Conservation (phyloP, 2,888 invertebrate genomes). For the Hemaris fuciformis region DNA sequence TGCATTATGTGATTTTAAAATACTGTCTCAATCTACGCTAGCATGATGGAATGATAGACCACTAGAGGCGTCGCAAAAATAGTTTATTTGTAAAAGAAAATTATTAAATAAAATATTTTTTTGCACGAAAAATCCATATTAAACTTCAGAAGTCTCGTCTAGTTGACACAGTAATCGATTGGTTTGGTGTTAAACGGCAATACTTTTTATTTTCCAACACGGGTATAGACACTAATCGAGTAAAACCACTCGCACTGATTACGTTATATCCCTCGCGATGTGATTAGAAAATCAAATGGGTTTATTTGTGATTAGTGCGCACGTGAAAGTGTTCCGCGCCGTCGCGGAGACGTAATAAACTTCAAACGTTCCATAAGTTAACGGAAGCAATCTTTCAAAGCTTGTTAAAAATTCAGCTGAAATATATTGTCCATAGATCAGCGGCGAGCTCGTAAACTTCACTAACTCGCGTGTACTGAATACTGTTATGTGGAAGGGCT, state of each 20-base stretch:
- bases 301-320: background rate
- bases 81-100: no score
- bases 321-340: background rate
- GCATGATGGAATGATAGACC: no score
- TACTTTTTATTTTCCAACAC: no score
- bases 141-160: no score
- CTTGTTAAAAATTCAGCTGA: conserved; percentile 7
- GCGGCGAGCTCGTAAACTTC: background rate
- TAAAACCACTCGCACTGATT: background rate
- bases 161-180: no score
- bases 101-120: no score
- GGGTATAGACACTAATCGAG: background rate
- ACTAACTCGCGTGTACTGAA: background rate
- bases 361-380: background rate
- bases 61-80: no score
- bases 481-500: conserved; percentile 1
- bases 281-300: background rate
- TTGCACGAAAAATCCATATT: no score
- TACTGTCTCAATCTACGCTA: no score
- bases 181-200: no score
- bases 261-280: background rate
- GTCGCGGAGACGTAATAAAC: background rate
- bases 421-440: background rate
- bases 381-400: conserved; percentile 2
- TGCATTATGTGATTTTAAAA: no score